Evolutionary conservation across 2,888 invertebrate genomes (phyloP).

Genomic region (Athrips mouffetella): DNA sequence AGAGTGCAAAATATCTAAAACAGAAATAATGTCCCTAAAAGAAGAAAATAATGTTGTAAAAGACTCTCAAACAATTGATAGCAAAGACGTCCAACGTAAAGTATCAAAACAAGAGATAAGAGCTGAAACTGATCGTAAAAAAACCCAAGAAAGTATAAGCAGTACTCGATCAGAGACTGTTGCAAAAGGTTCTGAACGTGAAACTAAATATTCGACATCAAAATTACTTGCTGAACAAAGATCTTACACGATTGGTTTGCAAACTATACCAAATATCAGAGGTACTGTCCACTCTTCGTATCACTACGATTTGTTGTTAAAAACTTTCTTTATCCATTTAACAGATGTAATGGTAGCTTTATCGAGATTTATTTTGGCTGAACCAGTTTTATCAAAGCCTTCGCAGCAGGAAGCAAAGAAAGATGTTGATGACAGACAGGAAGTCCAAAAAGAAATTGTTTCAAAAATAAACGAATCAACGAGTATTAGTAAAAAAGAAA

Average conservation of each 20-base stretch:
- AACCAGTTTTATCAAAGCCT: slow-evolving; percentile 39
- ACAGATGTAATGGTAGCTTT: slow-evolving; percentile 71
- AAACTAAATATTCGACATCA: slow-evolving; percentile 25
- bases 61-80: slow-evolving; percentile 4
- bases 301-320: slow-evolving; percentile 56
- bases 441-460: neutral
- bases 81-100: neutral
- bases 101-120: neutral
- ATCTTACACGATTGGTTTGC: slow-evolving; percentile 52
- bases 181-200: neutral
- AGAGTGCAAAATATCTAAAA: neutral
- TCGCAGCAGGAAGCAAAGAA: neutral
- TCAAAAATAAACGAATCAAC: slow-evolving; percentile 2
- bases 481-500: slow-evolving; percentile 14
- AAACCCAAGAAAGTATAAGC: neutral
- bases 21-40: slow-evolving; percentile 19
- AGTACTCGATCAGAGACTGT: neutral
- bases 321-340: slow-evolving; percentile 67
- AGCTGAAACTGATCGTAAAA: neutral
- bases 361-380: slow-evolving; percentile 55
- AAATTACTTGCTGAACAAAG: slow-evolving; percentile 45
- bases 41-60: slow-evolving; percentile 30
- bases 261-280: slow-evolving; percentile 61
- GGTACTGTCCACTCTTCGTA: slow-evolving; percentile 49
- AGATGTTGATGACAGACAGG: neutral